Evolutionary conservation across 2,888 invertebrate species (phyloP).

Genomic region (Cyrtodaria siliqua): DNA sequence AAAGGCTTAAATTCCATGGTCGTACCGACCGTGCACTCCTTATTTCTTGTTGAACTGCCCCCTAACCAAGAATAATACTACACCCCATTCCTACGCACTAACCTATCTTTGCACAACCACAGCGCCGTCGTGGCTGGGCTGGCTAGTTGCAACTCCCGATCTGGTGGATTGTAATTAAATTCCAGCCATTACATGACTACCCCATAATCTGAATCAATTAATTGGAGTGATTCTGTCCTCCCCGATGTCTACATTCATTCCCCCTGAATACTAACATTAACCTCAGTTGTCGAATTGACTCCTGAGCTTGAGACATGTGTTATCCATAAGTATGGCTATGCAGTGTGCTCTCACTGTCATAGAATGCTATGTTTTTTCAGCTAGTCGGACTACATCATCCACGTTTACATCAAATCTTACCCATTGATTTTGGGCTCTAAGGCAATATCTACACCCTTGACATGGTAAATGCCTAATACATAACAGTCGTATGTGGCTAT

Average conservation of each 20-base stretch:
- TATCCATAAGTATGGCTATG: too few species aligned
- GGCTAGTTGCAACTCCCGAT: neutral
- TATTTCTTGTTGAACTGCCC: neutral
- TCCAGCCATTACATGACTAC: neutral
- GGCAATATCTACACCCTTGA: conserved; percentile 4
- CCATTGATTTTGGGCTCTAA: neutral
- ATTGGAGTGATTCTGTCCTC: too few species aligned
- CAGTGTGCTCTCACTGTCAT: neutral
- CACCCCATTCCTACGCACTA: too few species aligned
- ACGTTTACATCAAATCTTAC: conserved; percentile 10
- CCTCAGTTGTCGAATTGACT: neutral
- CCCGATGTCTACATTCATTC: too few species aligned
- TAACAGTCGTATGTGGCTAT: neutral
- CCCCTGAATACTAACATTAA: neutral
- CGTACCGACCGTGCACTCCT: neutral
- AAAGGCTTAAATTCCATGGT: neutral
- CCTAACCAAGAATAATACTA: too few species aligned
- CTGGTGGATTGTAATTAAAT: neutral
- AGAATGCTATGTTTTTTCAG: neutral
- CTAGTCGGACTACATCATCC: conserved; percentile 19
- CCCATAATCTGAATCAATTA: neutral
- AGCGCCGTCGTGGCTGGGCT: neutral
- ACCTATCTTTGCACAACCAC: neutral
- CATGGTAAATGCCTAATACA: neutral
- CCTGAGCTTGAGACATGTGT: too few species aligned